Percentiles rank a stretch among this genome's conserved stretches.
Conservation (phyloP, 2,888 invertebrate genomes). For the Leptothorax acervorum region DNA sequence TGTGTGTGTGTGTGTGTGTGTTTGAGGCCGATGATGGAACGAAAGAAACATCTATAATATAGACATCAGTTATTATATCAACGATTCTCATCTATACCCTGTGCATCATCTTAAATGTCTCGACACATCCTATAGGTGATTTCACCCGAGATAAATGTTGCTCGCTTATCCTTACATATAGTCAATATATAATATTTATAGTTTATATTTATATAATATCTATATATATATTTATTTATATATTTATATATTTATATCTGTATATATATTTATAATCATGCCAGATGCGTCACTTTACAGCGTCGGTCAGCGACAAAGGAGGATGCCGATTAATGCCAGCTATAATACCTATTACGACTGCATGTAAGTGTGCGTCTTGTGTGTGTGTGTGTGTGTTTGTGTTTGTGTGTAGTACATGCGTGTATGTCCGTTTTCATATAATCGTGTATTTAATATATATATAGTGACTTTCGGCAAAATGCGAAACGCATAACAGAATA, state of each 20-base stretch:
- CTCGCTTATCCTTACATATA: constrained; percentile 74
- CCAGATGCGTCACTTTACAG: constrained; percentile 84
- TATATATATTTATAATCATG: constrained; percentile 82
- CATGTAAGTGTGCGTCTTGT: constrained; percentile 48
- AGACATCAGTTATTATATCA: constrained; percentile 85
- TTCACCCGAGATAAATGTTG: constrained; percentile 79
- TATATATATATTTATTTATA: constrained; percentile 73
- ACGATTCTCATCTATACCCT: constrained; percentile 85
- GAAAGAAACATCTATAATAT: constrained; percentile 84
- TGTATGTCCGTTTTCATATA: constrained; percentile 45
- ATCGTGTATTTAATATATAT: constrained; percentile 60
- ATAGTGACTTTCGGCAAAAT: constrained; percentile 64
- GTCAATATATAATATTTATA: constrained; percentile 79
- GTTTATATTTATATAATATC: constrained; percentile 75
- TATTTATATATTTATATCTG: constrained; percentile 79
- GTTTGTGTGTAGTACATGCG: not conserved
- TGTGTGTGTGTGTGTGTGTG: constrained; percentile 55
- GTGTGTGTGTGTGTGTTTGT: constrained; percentile 56
- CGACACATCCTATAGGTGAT: constrained; percentile 83
- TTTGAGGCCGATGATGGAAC: constrained; percentile 84
- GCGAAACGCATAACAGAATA: constrained; percentile 71
- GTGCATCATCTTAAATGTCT: constrained; percentile 84
- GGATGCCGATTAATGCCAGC: constrained; percentile 70
- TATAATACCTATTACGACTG: constrained; percentile 67
- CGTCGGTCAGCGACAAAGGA: constrained; percentile 80